Evolutionary conservation across 2,113 vertebrate species (phyloP).

Genomic region (Cryptotis parvus): DNA sequence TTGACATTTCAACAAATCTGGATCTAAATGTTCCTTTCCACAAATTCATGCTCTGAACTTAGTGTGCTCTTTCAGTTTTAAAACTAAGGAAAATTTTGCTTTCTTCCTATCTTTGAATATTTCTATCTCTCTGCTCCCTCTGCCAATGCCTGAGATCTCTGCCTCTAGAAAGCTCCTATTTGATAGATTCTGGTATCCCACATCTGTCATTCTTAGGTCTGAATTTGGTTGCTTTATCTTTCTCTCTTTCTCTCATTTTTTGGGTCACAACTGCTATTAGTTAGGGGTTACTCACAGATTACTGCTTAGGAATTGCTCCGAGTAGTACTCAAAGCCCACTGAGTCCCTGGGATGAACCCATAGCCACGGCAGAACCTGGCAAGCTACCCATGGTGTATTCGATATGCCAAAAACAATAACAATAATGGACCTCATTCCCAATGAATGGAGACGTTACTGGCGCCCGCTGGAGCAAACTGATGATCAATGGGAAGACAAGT

Average conservation of each 20-base stretch:
- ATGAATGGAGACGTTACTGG: no score
- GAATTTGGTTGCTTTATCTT: neutral
- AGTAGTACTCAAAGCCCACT: no score
- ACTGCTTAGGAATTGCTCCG: no score
- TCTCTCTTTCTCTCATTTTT: neutral
- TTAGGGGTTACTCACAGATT: no score
- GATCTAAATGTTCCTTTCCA: conserved; percentile 29
- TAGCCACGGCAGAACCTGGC: no score
- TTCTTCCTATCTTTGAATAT: neutral
- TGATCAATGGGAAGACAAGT: no score
- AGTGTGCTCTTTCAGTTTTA: conserved; percentile 25
- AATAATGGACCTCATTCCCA: no score
- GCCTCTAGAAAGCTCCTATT: neutral
- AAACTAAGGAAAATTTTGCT: conserved; percentile 29
- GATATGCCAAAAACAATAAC: no score
- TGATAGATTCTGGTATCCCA: neutral
- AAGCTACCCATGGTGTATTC: no score
- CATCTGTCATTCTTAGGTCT: neutral
- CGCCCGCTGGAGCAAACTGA: no score
- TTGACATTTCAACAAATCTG: conserved; percentile 28
- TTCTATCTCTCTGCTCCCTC: neutral
- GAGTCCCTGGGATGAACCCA: no score
- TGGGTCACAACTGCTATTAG: no score
- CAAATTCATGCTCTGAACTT: conserved; percentile 23
- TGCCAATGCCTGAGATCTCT: neutral